phyloP scores from a whole-genome alignment of 1,140 invertebrate species.

The Leptinotarsa undecemlineata region DNA sequence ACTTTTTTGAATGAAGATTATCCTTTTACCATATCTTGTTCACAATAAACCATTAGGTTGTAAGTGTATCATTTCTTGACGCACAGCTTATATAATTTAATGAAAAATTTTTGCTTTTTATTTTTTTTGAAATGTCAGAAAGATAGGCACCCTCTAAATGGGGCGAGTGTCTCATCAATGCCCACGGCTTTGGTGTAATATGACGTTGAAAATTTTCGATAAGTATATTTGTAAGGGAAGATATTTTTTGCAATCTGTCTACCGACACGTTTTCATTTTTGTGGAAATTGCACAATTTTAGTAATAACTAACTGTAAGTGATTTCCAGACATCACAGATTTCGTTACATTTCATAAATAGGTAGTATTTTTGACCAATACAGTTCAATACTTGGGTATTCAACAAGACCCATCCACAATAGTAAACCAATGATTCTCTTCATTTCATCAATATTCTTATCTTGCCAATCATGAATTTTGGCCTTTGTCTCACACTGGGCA shows the following conservation, averaged over 20 bases:
- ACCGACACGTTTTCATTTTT: background rate
- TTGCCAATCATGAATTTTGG: too few relatives aligned
- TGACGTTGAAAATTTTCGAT: background rate
- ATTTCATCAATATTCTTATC: too few relatives aligned
- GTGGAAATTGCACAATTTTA: too few relatives aligned
- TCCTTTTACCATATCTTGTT: background rate
- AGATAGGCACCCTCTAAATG: background rate
- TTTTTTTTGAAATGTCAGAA: background rate
- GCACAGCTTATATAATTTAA: background rate
- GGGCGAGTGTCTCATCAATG: background rate
- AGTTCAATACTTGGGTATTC: too few relatives aligned
- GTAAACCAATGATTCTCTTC: too few relatives aligned
- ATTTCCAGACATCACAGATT: too few relatives aligned
- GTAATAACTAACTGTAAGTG: too few relatives aligned
- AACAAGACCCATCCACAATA: too few relatives aligned
- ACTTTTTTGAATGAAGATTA: too few relatives aligned
- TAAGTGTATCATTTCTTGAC: background rate
- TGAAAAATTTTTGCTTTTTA: background rate
- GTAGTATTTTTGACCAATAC: too few relatives aligned
- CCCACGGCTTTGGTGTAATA: background rate
- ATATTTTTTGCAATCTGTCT: background rate
- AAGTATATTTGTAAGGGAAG: background rate
- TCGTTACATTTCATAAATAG: too few relatives aligned
- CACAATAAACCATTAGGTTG: background rate
- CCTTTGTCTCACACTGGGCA: too few relatives aligned